Evolutionary conservation across 2,113 vertebrate species (phyloP), one percentile per base, ranked within the genome.

Genomic region (Malurus elegans): DNA sequence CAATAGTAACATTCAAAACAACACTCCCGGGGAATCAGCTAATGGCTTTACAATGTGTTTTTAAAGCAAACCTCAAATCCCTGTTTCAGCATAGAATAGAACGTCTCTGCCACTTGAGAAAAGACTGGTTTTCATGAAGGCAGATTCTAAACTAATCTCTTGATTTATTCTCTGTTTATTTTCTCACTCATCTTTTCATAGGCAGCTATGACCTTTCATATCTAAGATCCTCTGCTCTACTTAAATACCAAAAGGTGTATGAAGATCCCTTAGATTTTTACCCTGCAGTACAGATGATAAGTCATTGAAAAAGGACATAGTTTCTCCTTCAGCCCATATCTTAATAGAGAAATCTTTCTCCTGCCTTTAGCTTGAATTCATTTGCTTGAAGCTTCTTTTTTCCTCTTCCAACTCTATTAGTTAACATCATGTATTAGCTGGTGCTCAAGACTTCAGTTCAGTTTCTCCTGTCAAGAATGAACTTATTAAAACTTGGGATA

Each of bases 401-500:
- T 14, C 34, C 10, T 79, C 19, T 45, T 60, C 45, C 18, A 69
- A 5, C 10, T 75, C 28, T 50, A 23, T 47, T 93, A 72, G 75
- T 92, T 96, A 96, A 60, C 70, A 72, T 86, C 34, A 86, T 89
- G 48, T 82, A 71, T 74, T 78, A 90, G 44, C 57, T 91, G 44
- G 45, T 94, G 57, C 88, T 95, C 83, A 92, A 76, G 93, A 71
- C 85, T 78, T 65, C 60, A 79, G 54, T 80, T 83, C 58, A 29
- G 51, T 88, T 96, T 38, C 40, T 88, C 36, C 83, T 94, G 71
- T 94, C 94, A 97, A 85, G 53, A 17, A 50, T 58, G 93, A 96
- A 88, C 66, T 92, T 96, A 94, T 76, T 96, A 96, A 92, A 93
- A 86, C 34, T 90, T 94, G 44, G 56, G 56, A 62, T 96, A 91